Evolutionary conservation across 2,888 invertebrate genomes (phyloP).

Genomic region (Diloba caeruleocephala): DNA sequence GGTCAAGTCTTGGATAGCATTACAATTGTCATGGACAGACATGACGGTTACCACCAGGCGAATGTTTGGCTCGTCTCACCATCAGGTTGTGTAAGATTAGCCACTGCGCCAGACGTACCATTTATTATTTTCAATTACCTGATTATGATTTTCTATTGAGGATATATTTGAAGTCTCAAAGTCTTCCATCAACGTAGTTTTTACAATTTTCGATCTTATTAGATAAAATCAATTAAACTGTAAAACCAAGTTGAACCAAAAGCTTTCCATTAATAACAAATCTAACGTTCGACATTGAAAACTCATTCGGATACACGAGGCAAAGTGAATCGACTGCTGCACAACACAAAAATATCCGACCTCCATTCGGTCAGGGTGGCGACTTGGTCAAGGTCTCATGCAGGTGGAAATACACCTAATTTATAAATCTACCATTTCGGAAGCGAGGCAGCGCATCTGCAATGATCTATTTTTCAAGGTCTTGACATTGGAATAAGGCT

Average conservation of each 20-base stretch:
- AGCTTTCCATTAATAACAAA: neutral
- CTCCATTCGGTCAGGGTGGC: slow-evolving; percentile 30
- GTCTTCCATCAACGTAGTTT: too few species aligned
- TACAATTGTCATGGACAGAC: too few species aligned
- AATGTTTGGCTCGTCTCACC: too few species aligned
- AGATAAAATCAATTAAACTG: too few species aligned
- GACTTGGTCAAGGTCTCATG: slow-evolving; percentile 34
- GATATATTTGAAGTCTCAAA: too few species aligned
- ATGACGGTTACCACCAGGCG: too few species aligned
- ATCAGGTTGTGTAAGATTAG: too few species aligned
- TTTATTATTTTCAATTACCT: too few species aligned
- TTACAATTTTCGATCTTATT: too few species aligned
- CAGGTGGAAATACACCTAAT: slow-evolving; percentile 30
- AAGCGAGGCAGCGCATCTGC: slow-evolving; percentile 4
- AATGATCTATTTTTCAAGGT: slow-evolving; percentile 5
- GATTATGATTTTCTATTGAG: too few species aligned
- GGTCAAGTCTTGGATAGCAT: too few species aligned
- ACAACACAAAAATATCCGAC: slow-evolving; percentile 33
- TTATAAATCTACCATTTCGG: slow-evolving; percentile 7
- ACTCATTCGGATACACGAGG: slow-evolving; percentile 13
- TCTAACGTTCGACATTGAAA: neutral
- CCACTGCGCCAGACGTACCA: too few species aligned
- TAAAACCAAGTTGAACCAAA: neutral
- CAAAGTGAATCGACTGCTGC: slow-evolving; percentile 16
- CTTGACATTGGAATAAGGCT: neutral